Percentiles rank a stretch among this genome's conserved stretches.
Conservation (phyloP, 2,888 invertebrate species). For the Heliconius sara region DNA sequence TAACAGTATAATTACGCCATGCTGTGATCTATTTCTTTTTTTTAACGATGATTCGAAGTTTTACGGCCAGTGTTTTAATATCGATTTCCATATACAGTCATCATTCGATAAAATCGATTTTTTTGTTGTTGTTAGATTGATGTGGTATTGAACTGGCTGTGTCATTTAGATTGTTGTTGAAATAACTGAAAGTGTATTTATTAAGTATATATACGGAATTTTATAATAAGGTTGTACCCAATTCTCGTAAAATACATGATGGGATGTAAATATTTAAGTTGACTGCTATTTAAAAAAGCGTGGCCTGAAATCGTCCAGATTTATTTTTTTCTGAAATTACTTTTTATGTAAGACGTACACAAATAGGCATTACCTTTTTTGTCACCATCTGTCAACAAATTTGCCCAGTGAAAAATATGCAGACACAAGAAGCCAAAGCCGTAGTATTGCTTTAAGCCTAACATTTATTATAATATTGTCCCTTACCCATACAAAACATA, state of each 20-base stretch:
- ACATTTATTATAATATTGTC: too few relatives aligned
- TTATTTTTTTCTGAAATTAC: too few relatives aligned
- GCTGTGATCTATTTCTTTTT: conserved; percentile 80
- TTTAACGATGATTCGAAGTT: conserved; percentile 72
- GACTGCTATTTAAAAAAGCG: too few relatives aligned
- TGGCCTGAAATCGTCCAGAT: too few relatives aligned
- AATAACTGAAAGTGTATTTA: not conserved
- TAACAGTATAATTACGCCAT: conserved; percentile 81
- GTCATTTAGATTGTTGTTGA: conserved; percentile 2
- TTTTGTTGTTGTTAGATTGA: conserved; percentile 46
- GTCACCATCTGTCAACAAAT: not conserved
- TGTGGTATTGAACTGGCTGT: conserved; percentile 34
- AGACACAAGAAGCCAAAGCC: too few relatives aligned
- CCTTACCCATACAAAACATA: too few relatives aligned
- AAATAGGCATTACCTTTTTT: not conserved
- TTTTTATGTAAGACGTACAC: not conserved
- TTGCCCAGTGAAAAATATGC: not conserved
- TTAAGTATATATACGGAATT: not conserved
- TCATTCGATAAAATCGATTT: conserved; percentile 50
- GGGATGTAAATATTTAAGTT: too few relatives aligned
- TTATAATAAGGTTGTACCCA: not conserved
- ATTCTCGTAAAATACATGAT: too few relatives aligned
- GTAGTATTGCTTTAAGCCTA: too few relatives aligned
- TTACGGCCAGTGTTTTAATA: conserved; percentile 65
- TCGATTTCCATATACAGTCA: conserved; percentile 68